Conservation (phyloP, 2,113 vertebrate species). For the Melanotaenia duboulayi region DNA sequence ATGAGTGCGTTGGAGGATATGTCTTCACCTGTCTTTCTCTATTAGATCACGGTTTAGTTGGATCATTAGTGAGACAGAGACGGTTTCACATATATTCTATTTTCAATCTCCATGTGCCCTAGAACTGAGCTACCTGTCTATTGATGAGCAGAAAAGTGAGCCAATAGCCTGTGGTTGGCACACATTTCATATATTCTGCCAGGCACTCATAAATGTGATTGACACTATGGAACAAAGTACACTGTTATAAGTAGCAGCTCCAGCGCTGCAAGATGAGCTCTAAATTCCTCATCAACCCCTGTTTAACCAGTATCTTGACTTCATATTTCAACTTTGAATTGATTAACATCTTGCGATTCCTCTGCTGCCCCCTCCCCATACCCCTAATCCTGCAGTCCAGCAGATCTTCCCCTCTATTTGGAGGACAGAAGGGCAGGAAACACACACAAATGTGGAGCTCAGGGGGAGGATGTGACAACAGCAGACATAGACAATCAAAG, state of each 20-base stretch:
- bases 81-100: slow-evolving; percentile 73
- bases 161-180: slow-evolving; percentile 65
- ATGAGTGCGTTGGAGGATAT: slow-evolving; percentile 56
- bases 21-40: slow-evolving; percentile 76
- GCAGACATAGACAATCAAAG: slow-evolving; percentile 96
- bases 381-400: slow-evolving; percentile 23
- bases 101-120: slow-evolving; percentile 69
- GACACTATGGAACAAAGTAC: slow-evolving; percentile 52
- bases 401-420: slow-evolving; percentile 67
- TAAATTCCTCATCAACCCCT: slow-evolving; percentile 21
- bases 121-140: slow-evolving; percentile 72
- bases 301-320: slow-evolving; percentile 39
- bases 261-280: slow-evolving; percentile 24
- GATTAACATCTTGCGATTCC: slow-evolving; percentile 67
- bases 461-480: slow-evolving; percentile 96
- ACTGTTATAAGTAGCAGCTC: slow-evolving; percentile 45
- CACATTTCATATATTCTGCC: slow-evolving; percentile 54
- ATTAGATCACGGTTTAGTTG: slow-evolving; percentile 75
- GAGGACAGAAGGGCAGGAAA: slow-evolving; percentile 93
- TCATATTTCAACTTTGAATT: slow-evolving; percentile 51
- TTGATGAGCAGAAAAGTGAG: slow-evolving; percentile 68
- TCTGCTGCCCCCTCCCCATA: slow-evolving; percentile 42
- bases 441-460: slow-evolving; percentile 46
- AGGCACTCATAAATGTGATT: slow-evolving; percentile 54
- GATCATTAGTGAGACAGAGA: slow-evolving; percentile 78